These are phyloP conservation scores for Lasioglossum albipes DNA, from an alignment of 1,140 invertebrate genomes.

Conservation along the genomic window DNA sequence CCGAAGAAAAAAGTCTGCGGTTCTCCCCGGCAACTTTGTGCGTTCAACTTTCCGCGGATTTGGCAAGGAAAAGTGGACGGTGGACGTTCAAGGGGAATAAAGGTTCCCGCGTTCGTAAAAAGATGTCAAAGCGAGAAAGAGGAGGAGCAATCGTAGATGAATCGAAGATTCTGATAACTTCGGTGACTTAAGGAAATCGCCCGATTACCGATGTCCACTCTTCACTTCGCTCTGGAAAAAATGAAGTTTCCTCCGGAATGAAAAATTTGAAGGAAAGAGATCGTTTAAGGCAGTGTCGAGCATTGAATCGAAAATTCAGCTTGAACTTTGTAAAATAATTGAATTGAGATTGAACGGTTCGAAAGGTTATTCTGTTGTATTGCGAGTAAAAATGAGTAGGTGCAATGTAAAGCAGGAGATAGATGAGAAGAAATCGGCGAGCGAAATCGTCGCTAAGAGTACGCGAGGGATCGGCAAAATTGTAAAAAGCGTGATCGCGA, in stretches of 20 bases:
- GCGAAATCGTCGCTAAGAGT: not conserved
- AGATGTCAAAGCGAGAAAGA: not conserved
- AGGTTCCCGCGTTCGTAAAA: not conserved
- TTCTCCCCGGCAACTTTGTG: not conserved
- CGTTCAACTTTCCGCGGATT: not conserved
- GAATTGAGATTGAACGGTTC: too few relatives aligned
- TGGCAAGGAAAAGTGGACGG: not conserved
- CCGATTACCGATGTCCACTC: not conserved
- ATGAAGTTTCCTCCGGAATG: too few relatives aligned
- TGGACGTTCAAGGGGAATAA: too few relatives aligned
- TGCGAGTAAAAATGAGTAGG: too few relatives aligned
- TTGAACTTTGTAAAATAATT: too few relatives aligned
- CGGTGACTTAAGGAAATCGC: not conserved
- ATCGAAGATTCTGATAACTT: not conserved
- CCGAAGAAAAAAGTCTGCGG: not conserved
- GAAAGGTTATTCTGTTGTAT: too few relatives aligned
- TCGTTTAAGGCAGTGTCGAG: too few relatives aligned
- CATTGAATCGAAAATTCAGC: too few relatives aligned
- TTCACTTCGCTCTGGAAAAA: not conserved
- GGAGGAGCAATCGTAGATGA: not conserved
- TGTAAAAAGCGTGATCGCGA: conserved; percentile 6
- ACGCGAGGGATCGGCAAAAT: not conserved
- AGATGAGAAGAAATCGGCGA: too few relatives aligned
- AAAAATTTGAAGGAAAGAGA: too few relatives aligned
- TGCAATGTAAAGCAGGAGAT: too few relatives aligned